Evolutionary conservation across 2,113 vertebrate genomes (phyloP).

Genomic region (Paedocypris sp.): DNA sequence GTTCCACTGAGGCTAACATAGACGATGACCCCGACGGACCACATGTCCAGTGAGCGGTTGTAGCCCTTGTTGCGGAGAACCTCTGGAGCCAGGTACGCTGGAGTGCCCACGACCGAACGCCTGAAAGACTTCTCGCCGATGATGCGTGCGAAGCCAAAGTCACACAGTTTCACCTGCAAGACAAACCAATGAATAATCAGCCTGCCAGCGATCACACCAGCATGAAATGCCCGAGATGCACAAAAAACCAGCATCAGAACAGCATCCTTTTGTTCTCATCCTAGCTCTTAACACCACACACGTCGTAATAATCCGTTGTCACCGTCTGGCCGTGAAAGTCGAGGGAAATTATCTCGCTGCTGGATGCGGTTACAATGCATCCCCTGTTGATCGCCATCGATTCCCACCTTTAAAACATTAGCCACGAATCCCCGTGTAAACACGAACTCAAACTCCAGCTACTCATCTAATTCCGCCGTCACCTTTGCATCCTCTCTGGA

Average conservation of each 20-base stretch:
- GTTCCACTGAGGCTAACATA: slow-evolving; percentile 96
- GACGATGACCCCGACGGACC: slow-evolving; percentile 95
- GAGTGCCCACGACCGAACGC: slow-evolving; percentile 90
- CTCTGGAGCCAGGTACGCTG: slow-evolving; percentile 90
- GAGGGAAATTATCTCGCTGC: slow-evolving; percentile 38
- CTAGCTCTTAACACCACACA: slow-evolving; percentile 30
- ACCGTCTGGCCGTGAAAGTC: slow-evolving; percentile 32
- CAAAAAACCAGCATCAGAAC: slow-evolving; percentile 27
- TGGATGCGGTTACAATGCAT: slow-evolving; percentile 33
- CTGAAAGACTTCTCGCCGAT: slow-evolving; percentile 96
- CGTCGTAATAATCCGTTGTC: slow-evolving; percentile 40
- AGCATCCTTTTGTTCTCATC: slow-evolving; percentile 34
- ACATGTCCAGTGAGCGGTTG: slow-evolving; percentile 96
- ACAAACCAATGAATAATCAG: slow-evolving; percentile 6
- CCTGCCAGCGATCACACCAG: not conserved
- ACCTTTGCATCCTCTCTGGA: not conserved
- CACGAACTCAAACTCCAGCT: not conserved
- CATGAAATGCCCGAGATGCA: slow-evolving; percentile 15
- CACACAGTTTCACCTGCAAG: slow-evolving; percentile 88
- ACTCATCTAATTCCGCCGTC: slow-evolving; percentile 3
- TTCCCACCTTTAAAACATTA: slow-evolving; percentile 25
- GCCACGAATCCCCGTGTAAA: slow-evolving; percentile 10
- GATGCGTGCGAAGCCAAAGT: slow-evolving; percentile 94
- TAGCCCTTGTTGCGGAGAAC: slow-evolving; percentile 94
- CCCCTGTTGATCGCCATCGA: slow-evolving; percentile 32